Evolutionary conservation across 2,888 invertebrate genomes (phyloP).

Genomic region (Tetanocera ferruginea): DNA sequence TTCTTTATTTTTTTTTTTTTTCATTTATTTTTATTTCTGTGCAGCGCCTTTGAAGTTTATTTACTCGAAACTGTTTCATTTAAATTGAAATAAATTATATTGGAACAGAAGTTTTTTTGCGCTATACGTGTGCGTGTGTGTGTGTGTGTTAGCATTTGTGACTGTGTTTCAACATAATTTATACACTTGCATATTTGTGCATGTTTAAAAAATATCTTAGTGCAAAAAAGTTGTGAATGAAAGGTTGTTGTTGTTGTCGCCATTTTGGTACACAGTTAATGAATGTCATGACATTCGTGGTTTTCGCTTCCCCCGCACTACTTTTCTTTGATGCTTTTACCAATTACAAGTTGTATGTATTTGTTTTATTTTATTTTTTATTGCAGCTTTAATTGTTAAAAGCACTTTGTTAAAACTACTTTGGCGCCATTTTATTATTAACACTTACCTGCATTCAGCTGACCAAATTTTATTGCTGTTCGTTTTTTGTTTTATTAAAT

Average conservation of each 20-base stretch:
- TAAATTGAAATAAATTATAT: slow-evolving; percentile 34
- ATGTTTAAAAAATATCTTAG: neutral
- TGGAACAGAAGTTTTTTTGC: neutral
- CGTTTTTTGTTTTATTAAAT: neutral
- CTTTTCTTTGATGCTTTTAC: neutral
- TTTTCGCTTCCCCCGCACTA: neutral
- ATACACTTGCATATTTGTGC: neutral
- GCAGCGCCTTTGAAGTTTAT: slow-evolving; percentile 17
- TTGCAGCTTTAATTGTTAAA: neutral
- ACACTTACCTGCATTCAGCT: neutral
- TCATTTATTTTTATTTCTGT: neutral
- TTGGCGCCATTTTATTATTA: neutral
- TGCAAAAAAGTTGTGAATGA: neutral
- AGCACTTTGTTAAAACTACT: neutral
- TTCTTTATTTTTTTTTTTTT: neutral
- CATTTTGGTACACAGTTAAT: neutral
- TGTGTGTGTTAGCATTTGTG: neutral
- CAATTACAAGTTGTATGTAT: neutral
- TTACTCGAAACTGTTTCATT: slow-evolving; percentile 34
- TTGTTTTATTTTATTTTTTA: neutral
- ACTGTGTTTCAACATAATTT: neutral
- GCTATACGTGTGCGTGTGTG: neutral
- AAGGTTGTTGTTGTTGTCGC: neutral
- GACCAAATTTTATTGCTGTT: neutral
- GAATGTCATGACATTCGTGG: neutral